A percentile compares a stretch with the other conserved stretches of the same genome.
These are phyloP conservation scores for Drosophila orena DNA, from an alignment of 1,140 invertebrate genomes.

Conservation along the genomic window DNA sequence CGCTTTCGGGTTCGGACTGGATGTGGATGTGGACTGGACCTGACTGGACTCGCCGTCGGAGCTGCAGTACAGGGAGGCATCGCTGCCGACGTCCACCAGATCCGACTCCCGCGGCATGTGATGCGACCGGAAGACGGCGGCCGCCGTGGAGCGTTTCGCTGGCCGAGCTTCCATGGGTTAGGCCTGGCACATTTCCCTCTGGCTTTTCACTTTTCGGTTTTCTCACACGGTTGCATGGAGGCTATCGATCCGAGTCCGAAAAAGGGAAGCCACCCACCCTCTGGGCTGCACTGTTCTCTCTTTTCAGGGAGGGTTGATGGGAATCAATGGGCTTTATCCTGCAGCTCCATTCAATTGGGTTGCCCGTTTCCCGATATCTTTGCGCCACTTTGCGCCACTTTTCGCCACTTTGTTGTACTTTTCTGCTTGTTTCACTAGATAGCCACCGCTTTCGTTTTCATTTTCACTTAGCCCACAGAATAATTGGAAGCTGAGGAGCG, in stretches of 20 bases:
- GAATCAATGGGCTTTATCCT: background rate
- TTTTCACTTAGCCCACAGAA: constrained; percentile 29
- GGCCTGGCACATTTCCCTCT: constrained; percentile 21
- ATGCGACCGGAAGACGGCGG: constrained; percentile 68
- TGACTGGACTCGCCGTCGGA: constrained; percentile 42
- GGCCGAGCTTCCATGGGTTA: constrained; percentile 56
- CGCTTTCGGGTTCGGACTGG: background rate
- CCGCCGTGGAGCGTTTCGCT: constrained; percentile 66
- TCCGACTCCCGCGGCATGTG: constrained; percentile 62
- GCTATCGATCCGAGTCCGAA: constrained; percentile 66
- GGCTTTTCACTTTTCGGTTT: constrained; percentile 42
- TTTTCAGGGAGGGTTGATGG: constrained; percentile 29
- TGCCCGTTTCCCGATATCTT: background rate
- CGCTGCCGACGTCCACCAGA: constrained; percentile 79
- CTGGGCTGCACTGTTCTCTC: constrained; percentile 14
- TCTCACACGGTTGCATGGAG: constrained; percentile 68
- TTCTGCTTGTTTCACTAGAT: constrained; percentile 22
- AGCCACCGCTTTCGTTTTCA: constrained; percentile 30
- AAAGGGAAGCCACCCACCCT: constrained; percentile 50
- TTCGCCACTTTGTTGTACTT: background rate
- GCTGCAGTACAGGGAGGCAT: constrained; percentile 77
- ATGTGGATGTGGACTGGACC: background rate
- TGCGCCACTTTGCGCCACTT: background rate
- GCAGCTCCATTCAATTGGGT: background rate
- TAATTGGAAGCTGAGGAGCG: constrained; percentile 4